Conservation (phyloP, 2,797 vertebrate species). For the Antennarius maculatus region DNA sequence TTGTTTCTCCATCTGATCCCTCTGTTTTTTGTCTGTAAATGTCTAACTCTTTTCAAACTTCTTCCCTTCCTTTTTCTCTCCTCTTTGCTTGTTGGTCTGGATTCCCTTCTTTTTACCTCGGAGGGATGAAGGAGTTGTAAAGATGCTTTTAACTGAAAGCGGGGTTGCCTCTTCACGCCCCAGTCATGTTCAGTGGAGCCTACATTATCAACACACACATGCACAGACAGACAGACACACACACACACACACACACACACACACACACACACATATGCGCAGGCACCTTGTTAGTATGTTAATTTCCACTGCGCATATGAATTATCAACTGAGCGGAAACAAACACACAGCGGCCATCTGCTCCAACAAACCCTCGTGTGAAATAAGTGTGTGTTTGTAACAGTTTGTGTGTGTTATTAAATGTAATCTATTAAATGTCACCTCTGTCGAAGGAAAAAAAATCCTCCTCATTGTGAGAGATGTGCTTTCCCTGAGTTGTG, state of each 20-base stretch:
- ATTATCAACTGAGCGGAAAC: slow-evolving; percentile 74
- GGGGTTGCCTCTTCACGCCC: slow-evolving; percentile 50
- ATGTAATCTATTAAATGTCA: slow-evolving; percentile 40
- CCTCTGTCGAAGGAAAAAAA: slow-evolving; percentile 24
- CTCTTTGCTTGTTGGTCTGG: slow-evolving; percentile 5
- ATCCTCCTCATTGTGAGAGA: slow-evolving; percentile 6
- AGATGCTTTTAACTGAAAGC: slow-evolving; percentile 81
- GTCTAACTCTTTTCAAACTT: slow-evolving; percentile 17
- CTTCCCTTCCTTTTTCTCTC: slow-evolving; percentile 10
- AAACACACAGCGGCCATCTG: slow-evolving; percentile 78
- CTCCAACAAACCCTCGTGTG: slow-evolving; percentile 63
- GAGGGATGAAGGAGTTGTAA: slow-evolving; percentile 46
- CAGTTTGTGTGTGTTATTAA: slow-evolving; percentile 30
- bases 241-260: slow-evolving; percentile 19
- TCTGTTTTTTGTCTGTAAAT: background rate
- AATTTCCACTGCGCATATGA: slow-evolving; percentile 69
- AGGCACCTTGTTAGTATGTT: slow-evolving; percentile 74
- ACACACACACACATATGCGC: slow-evolving; percentile 61
- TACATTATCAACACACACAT: slow-evolving; percentile 35
- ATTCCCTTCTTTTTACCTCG: slow-evolving; percentile 30
- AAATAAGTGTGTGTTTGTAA: slow-evolving; percentile 46
- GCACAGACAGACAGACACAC: slow-evolving; percentile 15
- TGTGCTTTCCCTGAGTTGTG: slow-evolving; percentile 24
- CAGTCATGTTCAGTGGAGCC: slow-evolving; percentile 56
- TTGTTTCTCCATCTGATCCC: slow-evolving; percentile 2